phyloP scores from a whole-genome alignment of 2,888 invertebrate genomes.

The Diogma glabrata region DNA sequence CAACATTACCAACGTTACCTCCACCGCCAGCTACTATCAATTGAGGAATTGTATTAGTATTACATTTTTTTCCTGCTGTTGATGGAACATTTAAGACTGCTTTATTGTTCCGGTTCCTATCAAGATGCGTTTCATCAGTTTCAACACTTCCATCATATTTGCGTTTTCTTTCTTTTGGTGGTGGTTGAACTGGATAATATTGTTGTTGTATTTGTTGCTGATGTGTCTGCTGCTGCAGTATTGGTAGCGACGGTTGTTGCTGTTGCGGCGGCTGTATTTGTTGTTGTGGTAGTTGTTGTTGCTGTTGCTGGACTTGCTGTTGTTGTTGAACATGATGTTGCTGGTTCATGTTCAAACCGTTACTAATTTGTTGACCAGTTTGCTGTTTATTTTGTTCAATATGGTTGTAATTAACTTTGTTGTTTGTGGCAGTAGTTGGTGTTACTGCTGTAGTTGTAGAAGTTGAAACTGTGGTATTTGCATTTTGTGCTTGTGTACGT shows the following conservation, averaged over 20 bases:
- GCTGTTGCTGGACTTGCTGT: constrained; percentile 9
- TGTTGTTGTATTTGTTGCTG: constrained; percentile 34
- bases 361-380: constrained; percentile 3
- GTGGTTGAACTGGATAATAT: constrained; percentile 12
- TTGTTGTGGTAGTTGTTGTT: constrained; percentile 18
- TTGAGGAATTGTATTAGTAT: constrained; percentile 30
- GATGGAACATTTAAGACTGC: constrained; percentile 43
- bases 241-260: constrained; percentile 20
- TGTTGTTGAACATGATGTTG: constrained; percentile 38
- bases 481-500: constrained; percentile 2
- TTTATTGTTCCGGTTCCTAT: constrained; percentile 37
- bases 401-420: background rate
- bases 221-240: constrained; percentile 34
- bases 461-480: background rate
- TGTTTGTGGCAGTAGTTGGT: constrained; percentile 18
- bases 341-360: constrained; percentile 19
- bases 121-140: constrained; percentile 18
- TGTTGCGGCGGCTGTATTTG: constrained; percentile 17
- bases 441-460: constrained; percentile 22
- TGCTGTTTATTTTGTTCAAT: constrained; percentile 1
- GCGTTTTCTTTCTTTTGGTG: constrained; percentile 19
- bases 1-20: constrained; percentile 18
- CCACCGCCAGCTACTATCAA: constrained; percentile 34
- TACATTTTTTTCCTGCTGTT: constrained; percentile 37
- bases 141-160: constrained; percentile 18